A percentile compares a stretch with the other conserved stretches of the same genome.
These are phyloP conservation scores for Acronicta aceris DNA, from an alignment of 2,888 invertebrate species.

Conservation along the genomic window DNA sequence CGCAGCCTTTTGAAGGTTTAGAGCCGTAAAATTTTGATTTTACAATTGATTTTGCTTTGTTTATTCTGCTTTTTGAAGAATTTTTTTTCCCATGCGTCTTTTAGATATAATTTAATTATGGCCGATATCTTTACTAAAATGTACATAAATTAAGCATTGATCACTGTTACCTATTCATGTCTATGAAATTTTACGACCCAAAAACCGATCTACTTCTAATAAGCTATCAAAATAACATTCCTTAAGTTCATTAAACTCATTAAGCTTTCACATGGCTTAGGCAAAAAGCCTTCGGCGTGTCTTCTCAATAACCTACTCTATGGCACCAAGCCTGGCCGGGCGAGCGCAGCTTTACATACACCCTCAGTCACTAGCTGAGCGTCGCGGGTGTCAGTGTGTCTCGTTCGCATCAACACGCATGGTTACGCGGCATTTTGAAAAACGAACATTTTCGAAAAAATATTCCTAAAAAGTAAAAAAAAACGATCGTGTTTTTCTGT, in stretches of 20 bases:
- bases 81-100: no score
- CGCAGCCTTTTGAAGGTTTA: no score
- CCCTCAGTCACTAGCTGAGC: slow-evolving; percentile 82
- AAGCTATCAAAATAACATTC: not conserved
- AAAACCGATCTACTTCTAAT: not conserved
- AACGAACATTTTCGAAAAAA: slow-evolving; percentile 64
- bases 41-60: no score
- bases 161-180: no score
- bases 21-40: no score
- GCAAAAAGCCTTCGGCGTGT: slow-evolving; percentile 28
- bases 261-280: slow-evolving; percentile 10
- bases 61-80: no score
- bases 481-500: slow-evolving; percentile 47
- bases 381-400: slow-evolving; percentile 55
- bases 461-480: slow-evolving; percentile 30
- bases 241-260: no score
- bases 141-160: no score
- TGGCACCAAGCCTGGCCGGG: slow-evolving; percentile 82
- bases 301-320: slow-evolving; percentile 67
- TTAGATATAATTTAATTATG: not conserved
- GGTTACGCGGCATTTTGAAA: slow-evolving; percentile 70
- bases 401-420: slow-evolving; percentile 43
- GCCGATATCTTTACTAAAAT: no score
- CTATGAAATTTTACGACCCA: not conserved
- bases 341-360: slow-evolving; percentile 78